Percentiles rank a stretch among this genome's conserved stretches.
phyloP scores from a whole-genome alignment of 2,797 vertebrate species.

The Intellagama lesueurii region DNA sequence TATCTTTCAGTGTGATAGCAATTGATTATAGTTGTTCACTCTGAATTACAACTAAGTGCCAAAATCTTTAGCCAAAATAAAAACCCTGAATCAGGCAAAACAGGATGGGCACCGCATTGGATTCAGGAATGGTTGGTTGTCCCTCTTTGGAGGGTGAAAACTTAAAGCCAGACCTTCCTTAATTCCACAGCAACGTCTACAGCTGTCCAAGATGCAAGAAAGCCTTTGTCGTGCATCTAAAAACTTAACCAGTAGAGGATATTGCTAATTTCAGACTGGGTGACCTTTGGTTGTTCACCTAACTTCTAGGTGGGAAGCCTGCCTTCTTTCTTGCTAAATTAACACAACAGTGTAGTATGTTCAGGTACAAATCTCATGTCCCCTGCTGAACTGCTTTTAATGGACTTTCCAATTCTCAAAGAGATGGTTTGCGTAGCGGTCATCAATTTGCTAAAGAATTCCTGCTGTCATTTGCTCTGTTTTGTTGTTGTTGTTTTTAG shows the following conservation, averaged over 20 bases:
- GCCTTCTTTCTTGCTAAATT: no score
- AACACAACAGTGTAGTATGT: no score
- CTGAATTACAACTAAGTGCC: slow-evolving; percentile 77
- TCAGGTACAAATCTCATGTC: no score
- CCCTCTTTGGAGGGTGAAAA: no score
- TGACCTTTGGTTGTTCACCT: neutral
- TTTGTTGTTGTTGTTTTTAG: neutral
- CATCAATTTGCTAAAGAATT: neutral
- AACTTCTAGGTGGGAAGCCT: no score
- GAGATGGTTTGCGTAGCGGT: rapidly evolving
- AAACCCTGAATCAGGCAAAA: slow-evolving; percentile 64
- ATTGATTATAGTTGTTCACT: slow-evolving; percentile 91
- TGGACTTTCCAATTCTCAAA: rapidly evolving
- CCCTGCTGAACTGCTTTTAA: neutral
- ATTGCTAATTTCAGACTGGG: neutral
- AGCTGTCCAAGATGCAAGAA: rapidly evolving
- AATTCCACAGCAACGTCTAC: slow-evolving; percentile 31
- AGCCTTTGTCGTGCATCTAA: neutral
- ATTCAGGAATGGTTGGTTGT: slow-evolving; percentile 58
- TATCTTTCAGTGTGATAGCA: slow-evolving; percentile 84
- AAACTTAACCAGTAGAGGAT: neutral
- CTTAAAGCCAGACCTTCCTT: neutral
- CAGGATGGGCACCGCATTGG: slow-evolving; percentile 17
- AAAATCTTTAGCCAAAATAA: slow-evolving; percentile 75
- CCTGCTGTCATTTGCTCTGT: neutral